Evolutionary conservation across 2,113 vertebrate genomes (phyloP).

Genomic region (Gallinago media): DNA sequence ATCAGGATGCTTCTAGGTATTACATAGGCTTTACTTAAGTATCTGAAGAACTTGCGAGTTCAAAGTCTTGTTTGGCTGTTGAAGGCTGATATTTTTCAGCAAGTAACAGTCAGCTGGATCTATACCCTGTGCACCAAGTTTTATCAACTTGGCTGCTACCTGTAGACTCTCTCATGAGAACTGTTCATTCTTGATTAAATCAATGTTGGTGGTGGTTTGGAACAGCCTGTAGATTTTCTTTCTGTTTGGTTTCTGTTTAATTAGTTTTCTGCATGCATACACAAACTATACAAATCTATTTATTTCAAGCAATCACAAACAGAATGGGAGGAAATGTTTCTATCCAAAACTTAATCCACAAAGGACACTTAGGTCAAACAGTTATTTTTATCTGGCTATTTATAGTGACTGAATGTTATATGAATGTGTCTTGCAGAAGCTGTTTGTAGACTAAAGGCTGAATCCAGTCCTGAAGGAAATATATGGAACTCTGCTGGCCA

Average conservation of each 20-base stretch:
- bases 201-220: background rate
- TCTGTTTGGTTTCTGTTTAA: conserved; percentile 19
- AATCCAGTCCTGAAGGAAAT: background rate
- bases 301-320: conserved; percentile 7
- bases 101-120: background rate
- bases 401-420: background rate
- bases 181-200: background rate
- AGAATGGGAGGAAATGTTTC: conserved; percentile 22
- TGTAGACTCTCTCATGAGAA: background rate
- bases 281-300: conserved; percentile 3
- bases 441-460: background rate
- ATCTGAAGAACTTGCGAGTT: background rate
- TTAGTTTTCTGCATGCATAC: background rate
- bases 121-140: background rate
- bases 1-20: background rate
- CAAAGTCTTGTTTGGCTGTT: background rate
- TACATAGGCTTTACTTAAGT: background rate
- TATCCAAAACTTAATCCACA: background rate
- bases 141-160: background rate
- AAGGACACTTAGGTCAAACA: background rate
- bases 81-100: background rate
- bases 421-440: background rate
- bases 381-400: conserved; percentile 19
- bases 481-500: background rate
- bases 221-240: conserved; percentile 8